Evolutionary conservation across 2,797 vertebrate genomes (phyloP).

Genomic region (Rachycentron canadum): DNA sequence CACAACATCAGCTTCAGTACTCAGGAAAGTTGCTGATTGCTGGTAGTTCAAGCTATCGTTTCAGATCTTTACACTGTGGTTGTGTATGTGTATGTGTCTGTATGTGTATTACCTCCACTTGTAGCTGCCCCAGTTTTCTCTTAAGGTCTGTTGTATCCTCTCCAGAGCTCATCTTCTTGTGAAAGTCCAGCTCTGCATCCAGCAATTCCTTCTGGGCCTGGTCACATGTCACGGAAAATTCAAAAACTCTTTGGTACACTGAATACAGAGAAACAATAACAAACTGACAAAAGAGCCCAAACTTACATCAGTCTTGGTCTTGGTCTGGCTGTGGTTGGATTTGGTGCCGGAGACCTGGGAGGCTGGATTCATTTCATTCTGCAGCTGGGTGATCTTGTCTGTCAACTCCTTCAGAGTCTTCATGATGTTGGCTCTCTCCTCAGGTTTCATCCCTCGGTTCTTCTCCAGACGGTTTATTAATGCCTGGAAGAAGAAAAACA

Average conservation of each 20-base stretch:
- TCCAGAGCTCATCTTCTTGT: constrained; percentile 94
- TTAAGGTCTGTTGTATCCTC: constrained; percentile 97
- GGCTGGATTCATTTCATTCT: constrained; percentile 91
- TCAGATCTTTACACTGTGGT: constrained; percentile 5
- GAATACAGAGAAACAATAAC: neutral
- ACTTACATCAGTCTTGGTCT: constrained; percentile 94
- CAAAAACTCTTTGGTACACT: neutral
- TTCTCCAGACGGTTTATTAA: constrained; percentile 97
- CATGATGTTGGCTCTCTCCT: constrained; percentile 96
- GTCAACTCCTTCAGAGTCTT: constrained; percentile 96
- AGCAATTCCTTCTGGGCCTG: constrained; percentile 97
- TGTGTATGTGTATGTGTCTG: constrained; percentile 1
- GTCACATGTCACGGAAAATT: neutral
- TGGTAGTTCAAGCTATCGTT: neutral
- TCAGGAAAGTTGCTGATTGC: constrained; percentile 25
- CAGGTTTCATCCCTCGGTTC: constrained; percentile 93
- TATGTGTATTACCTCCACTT: constrained; percentile 90
- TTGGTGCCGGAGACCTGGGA: constrained; percentile 81
- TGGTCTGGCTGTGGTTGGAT: constrained; percentile 85
- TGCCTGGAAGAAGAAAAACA: constrained; percentile 80
- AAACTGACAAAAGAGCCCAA: neutral
- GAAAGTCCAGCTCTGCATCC: constrained; percentile 96
- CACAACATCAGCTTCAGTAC: constrained; percentile 25
- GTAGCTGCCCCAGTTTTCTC: constrained; percentile 93
- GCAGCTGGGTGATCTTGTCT: constrained; percentile 95